Percentiles rank a stretch among this genome's conserved stretches.
Evolutionary conservation across 2,113 vertebrate species (phyloP).

Genomic region (Pluvianellus socialis): DNA sequence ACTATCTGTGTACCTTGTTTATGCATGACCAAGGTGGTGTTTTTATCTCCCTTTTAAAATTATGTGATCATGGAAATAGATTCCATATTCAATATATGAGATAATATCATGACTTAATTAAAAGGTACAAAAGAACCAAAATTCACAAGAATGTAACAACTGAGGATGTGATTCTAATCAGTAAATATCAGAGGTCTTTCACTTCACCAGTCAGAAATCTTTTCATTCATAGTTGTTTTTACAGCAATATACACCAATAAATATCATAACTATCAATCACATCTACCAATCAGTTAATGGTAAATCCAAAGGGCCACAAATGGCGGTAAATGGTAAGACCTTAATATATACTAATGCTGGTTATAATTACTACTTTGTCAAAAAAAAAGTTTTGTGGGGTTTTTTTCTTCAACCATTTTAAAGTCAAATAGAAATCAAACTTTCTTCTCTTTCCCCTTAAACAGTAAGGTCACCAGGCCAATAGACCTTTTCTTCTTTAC

Average conservation of each 20-base stretch:
- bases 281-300: neutral
- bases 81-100: neutral
- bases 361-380: neutral
- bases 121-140: neutral
- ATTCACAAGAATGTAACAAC: neutral
- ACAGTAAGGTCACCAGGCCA: neutral
- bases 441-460: neutral
- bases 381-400: rapidly evolving
- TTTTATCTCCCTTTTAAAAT: neutral
- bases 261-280: neutral
- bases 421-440: neutral
- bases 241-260: neutral
- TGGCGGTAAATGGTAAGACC: neutral
- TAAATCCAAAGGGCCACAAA: neutral
- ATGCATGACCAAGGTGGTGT: neutral
- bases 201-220: neutral
- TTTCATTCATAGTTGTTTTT: neutral
- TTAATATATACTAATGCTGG: neutral
- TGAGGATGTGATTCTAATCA: neutral
- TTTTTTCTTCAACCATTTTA: neutral
- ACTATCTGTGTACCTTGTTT: neutral
- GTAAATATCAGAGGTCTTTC: neutral
- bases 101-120: neutral
- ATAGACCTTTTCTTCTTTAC: neutral
- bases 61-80: neutral